phyloP scores from a whole-genome alignment of 2,888 invertebrate genomes.

The Calephelis perditalis region DNA sequence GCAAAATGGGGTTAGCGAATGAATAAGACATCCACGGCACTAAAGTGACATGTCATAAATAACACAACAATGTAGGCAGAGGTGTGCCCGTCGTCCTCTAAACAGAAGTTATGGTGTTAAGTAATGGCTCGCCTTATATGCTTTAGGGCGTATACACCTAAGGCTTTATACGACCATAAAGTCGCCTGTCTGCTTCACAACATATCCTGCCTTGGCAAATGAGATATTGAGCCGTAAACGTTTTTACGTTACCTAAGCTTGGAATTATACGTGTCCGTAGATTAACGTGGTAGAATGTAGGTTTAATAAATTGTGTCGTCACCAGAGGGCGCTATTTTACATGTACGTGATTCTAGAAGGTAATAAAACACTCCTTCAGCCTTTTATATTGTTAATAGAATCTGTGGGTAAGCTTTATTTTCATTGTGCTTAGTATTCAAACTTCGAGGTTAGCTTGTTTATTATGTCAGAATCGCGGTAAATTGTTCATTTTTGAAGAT shows the following conservation, averaged over 20 bases:
- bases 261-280: constrained; percentile 7
- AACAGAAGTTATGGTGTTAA: constrained; percentile 66
- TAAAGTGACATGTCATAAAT: constrained; percentile 52
- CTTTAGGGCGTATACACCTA: constrained; percentile 42
- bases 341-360: neutral
- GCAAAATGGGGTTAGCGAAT: constrained; percentile 30
- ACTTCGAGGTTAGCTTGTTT: no score
- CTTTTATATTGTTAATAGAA: no score
- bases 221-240: constrained; percentile 46
- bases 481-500: no score
- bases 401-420: no score
- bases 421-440: no score
- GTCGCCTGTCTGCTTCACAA: constrained; percentile 42
- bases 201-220: constrained; percentile 42
- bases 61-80: constrained; percentile 49
- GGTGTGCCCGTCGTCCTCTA: constrained; percentile 45
- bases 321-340: constrained; percentile 4
- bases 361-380: neutral
- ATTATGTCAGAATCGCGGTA: no score
- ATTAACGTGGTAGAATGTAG: constrained; percentile 5
- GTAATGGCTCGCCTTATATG: constrained; percentile 49
- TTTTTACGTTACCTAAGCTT: constrained; percentile 29
- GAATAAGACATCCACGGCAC: constrained; percentile 45
- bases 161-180: constrained; percentile 60
- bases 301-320: constrained; percentile 11